Conservation (phyloP, 2,888 invertebrate species). For the Rhagonycha lutea region DNA sequence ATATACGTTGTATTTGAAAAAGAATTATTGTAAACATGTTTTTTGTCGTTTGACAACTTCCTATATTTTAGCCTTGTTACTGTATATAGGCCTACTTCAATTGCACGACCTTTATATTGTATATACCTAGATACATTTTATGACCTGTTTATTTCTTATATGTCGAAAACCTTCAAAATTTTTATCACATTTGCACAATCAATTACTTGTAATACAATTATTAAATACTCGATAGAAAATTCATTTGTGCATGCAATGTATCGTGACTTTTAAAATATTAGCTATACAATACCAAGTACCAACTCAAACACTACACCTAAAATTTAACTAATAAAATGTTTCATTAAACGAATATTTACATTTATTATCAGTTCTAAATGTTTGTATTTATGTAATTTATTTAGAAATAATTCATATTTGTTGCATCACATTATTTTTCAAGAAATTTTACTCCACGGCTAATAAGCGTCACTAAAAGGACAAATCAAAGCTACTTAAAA, state of each 20-base stretch:
- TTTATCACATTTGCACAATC: slow-evolving; percentile 17
- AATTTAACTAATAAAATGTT: not conserved
- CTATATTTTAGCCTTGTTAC: slow-evolving; percentile 25
- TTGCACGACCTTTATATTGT: slow-evolving; percentile 22
- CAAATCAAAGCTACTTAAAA: not conserved
- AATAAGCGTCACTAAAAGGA: not conserved
- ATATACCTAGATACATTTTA: slow-evolving; percentile 18
- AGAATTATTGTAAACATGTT: not conserved
- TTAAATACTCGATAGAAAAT: not conserved
- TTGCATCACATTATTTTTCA: not conserved
- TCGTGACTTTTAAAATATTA: not conserved
- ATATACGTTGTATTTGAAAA: not conserved
- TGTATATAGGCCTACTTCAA: slow-evolving; percentile 22
- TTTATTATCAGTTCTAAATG: not conserved
- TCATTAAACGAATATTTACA: not conserved
- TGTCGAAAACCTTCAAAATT: slow-evolving; percentile 24
- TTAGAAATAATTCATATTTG: not conserved
- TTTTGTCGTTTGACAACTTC: slow-evolving; percentile 15
- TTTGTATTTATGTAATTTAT: not conserved
- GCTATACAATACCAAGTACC: not conserved
- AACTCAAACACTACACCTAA: not conserved
- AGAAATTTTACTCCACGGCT: not conserved
- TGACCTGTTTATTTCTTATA: slow-evolving; percentile 30
- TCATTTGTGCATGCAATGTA: not conserved
- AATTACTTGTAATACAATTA: not conserved